phyloP scores from a whole-genome alignment of 2,888 invertebrate genomes.

The Patella ulyssiponensis region DNA sequence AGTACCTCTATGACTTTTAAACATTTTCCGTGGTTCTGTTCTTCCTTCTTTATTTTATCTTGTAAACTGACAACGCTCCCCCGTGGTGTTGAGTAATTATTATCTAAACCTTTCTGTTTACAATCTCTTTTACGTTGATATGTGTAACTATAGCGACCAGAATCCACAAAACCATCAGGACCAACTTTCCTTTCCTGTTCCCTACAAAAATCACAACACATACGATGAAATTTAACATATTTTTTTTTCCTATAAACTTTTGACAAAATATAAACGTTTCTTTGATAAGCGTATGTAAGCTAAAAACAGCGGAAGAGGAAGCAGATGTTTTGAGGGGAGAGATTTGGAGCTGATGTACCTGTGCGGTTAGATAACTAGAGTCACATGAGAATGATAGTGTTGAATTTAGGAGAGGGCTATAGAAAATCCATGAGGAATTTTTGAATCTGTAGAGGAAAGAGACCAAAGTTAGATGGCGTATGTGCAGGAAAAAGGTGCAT shows the following conservation, averaged over 20 bases:
- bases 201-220: constrained; percentile 41
- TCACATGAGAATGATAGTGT: no score
- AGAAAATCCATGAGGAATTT: no score
- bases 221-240: neutral
- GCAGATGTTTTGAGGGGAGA: no score
- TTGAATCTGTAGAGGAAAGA: no score
- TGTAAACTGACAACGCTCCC: constrained; percentile 57
- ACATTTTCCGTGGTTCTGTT: constrained; percentile 63
- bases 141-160: constrained; percentile 57
- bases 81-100: constrained; percentile 28
- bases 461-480: no score
- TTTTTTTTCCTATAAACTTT: neutral
- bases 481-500: no score
- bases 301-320: no score
- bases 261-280: no score
- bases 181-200: constrained; percentile 68
- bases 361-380: no score
- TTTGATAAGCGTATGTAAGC: no score
- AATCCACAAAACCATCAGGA: constrained; percentile 68
- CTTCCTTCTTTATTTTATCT: constrained; percentile 54
- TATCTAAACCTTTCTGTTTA: neutral
- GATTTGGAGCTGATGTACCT: no score
- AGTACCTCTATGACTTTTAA: constrained; percentile 68
- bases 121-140: constrained; percentile 28
- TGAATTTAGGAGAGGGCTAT: no score